A percentile compares a stretch with the other conserved stretches of the same genome.
phyloP scores from a whole-genome alignment of 2,888 invertebrate genomes.

The Phyllotreta striolata region DNA sequence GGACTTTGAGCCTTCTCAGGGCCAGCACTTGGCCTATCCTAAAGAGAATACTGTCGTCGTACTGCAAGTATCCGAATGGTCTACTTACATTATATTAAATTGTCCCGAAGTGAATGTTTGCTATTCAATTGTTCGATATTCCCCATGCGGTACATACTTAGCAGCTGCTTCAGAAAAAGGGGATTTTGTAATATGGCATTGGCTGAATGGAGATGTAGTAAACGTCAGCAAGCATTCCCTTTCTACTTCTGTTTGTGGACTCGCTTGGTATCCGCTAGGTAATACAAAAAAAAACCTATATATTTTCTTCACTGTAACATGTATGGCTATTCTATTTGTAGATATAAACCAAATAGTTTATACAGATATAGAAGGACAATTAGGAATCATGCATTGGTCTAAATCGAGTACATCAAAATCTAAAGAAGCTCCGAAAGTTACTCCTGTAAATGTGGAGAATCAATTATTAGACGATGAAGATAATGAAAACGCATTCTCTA shows the following conservation, averaged over 20 bases:
- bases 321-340: slow-evolving; percentile 43
- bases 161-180: slow-evolving; percentile 82
- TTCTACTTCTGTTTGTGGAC: slow-evolving; percentile 71
- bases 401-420: slow-evolving; percentile 17
- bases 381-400: slow-evolving; percentile 66
- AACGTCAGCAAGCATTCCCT: slow-evolving; percentile 74
- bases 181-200: slow-evolving; percentile 82
- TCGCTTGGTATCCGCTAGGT: slow-evolving; percentile 83
- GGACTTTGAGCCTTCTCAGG: slow-evolving; percentile 76
- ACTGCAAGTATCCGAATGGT: slow-evolving; percentile 77
- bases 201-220: slow-evolving; percentile 67
- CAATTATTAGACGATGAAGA: slow-evolving; percentile 73
- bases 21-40: slow-evolving; percentile 81
- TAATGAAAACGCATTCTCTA: slow-evolving; percentile 74
- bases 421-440: slow-evolving; percentile 34
- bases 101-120: slow-evolving; percentile 68
- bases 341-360: slow-evolving; percentile 77
- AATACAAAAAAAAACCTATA: slow-evolving; percentile 1
- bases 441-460: slow-evolving; percentile 51
- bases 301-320: background rate
- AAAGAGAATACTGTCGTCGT: slow-evolving; percentile 75
- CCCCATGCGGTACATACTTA: slow-evolving; percentile 81
- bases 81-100: slow-evolving; percentile 69
- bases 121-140: slow-evolving; percentile 80
- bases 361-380: slow-evolving; percentile 83